Conservation (phyloP, 2,888 invertebrate species). For the Tricholauxania praeusta region DNA sequence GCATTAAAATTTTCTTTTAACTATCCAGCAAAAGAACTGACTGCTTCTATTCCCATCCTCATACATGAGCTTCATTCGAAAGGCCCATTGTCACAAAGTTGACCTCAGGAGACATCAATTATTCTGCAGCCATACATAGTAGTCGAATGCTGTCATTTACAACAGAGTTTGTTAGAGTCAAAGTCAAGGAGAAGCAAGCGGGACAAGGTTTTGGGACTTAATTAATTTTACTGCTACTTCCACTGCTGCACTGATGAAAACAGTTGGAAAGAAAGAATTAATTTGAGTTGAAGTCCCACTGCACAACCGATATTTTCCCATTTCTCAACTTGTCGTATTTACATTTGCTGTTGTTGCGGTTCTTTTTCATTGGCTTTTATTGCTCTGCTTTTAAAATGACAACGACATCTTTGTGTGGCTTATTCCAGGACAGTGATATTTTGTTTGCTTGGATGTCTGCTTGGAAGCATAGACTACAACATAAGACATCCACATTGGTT, state of each 20-base stretch:
- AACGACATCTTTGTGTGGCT: not conserved
- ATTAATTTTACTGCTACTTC: slow-evolving; percentile 13
- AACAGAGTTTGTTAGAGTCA: not conserved
- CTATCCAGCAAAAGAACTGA: too few relatives aligned
- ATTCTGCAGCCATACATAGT: too few relatives aligned
- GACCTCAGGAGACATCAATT: not conserved
- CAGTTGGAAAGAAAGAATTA: not conserved
- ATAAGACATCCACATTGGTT: slow-evolving; percentile 3
- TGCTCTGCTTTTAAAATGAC: not conserved
- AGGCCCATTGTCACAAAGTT: not conserved
- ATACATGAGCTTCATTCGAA: not conserved
- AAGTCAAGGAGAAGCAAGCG: not conserved
- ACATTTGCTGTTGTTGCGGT: too few relatives aligned
- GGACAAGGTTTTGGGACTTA: not conserved
- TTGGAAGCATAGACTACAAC: not conserved
- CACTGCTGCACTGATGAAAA: not conserved
- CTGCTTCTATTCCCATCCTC: not conserved
- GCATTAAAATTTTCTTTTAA: too few relatives aligned
- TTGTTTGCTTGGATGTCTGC: not conserved
- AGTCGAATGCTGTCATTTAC: too few relatives aligned
- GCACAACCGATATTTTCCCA: too few relatives aligned
- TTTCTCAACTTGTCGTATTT: too few relatives aligned
- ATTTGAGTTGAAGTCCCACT: not conserved
- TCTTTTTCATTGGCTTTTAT: not conserved
- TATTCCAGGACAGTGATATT: not conserved